These are phyloP conservation scores for Brachionus rubens DNA, from an alignment of 1,140 invertebrate species.

Conservation along the genomic window DNA sequence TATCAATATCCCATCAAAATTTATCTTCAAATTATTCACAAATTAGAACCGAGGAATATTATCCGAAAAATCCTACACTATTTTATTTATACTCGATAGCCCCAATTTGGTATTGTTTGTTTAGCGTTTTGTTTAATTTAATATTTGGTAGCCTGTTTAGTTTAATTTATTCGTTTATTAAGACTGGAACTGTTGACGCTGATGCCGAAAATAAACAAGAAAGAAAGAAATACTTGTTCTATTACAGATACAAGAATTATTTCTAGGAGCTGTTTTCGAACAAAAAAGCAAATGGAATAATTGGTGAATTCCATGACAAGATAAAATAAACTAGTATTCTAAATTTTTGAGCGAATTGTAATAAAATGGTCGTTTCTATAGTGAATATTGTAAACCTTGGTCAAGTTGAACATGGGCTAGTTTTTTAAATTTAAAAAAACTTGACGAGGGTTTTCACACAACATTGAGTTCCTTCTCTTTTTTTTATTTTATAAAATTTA, in stretches of 20 bases:
- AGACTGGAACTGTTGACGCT: background rate
- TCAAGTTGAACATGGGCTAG: no score
- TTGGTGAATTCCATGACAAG: background rate
- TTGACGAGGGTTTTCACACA: no score
- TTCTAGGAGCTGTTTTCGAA: no score
- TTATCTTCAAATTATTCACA: background rate
- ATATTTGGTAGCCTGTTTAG: constrained; percentile 20
- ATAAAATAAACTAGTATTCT: no score
- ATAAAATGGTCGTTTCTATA: no score
- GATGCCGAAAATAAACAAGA: background rate
- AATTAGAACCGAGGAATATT: background rate
- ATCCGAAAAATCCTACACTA: background rate
- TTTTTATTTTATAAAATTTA: no score
- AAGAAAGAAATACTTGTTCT: constrained; percentile 28
- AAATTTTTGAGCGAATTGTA: no score
- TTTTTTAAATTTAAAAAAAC: no score
- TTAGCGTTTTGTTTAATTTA: constrained; percentile 6
- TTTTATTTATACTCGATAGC: constrained; percentile 1
- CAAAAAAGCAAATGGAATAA: no score
- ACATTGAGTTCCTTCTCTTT: no score
- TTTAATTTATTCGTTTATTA: constrained; percentile 20
- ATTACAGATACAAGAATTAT: constrained; percentile 12
- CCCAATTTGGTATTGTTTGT: constrained; percentile 36
- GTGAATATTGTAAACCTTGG: no score
- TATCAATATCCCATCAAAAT: background rate